phyloP scores from a whole-genome alignment of 37 sponge, comb jelly and placozoan genomes.

The Spongilla lacustris region DNA sequence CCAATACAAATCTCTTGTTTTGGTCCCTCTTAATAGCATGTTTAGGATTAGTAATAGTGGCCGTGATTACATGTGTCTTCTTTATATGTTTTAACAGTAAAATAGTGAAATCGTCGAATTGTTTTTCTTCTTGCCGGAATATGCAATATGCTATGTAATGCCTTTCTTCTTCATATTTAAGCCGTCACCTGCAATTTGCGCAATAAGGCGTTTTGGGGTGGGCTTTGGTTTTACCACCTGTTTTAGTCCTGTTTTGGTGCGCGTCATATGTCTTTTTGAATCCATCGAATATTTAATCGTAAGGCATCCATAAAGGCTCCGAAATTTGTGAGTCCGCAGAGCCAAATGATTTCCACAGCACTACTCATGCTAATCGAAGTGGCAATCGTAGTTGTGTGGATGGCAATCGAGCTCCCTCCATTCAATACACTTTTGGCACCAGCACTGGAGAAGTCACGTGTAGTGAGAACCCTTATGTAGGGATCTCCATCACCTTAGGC shows the following conservation, averaged over 20 bases:
- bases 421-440: neutral
- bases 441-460: conserved; percentile 22
- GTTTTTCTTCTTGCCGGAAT: conserved; percentile 54
- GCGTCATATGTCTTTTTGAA: conserved; percentile 57
- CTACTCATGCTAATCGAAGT: neutral
- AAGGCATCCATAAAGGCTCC: neutral
- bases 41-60: conserved; percentile 26
- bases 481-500: conserved; percentile 26
- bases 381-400: neutral
- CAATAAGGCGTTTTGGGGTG: conserved; percentile 27
- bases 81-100: conserved; percentile 14
- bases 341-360: neutral
- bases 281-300: conserved; percentile 69
- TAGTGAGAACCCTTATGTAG: conserved; percentile 23
- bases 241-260: conserved; percentile 65
- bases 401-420: neutral
- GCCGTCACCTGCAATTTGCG: conserved; percentile 52
- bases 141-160: conserved; percentile 34
- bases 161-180: conserved; percentile 47
- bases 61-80: conserved; percentile 25
- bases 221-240: conserved; percentile 21
- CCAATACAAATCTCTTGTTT: conserved; percentile 27
- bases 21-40: conserved; percentile 24
- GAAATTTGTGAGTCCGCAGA: neutral
- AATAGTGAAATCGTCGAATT: conserved; percentile 69